Evolutionary conservation across 2,113 vertebrate species (phyloP).

Genomic region (Sterna hirundo): DNA sequence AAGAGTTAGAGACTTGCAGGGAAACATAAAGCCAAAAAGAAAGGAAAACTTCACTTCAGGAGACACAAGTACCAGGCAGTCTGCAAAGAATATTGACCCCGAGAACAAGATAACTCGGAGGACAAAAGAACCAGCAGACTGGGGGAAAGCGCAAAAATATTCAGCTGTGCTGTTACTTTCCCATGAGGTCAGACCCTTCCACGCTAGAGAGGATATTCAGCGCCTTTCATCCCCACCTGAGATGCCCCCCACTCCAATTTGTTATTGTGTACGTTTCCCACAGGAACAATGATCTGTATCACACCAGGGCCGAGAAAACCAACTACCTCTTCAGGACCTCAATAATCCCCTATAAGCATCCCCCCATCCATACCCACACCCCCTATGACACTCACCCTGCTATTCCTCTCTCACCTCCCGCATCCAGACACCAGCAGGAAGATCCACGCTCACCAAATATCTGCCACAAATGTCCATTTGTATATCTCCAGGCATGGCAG

Average conservation of each 20-base stretch:
- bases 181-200: background rate
- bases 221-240: background rate
- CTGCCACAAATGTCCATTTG: background rate
- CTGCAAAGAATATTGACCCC: background rate
- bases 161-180: background rate
- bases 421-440: background rate
- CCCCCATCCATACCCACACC: background rate
- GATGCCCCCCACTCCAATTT: background rate
- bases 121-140: background rate
- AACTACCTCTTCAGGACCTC: background rate
- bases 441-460: background rate
- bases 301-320: background rate
- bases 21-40: conserved; percentile 2
- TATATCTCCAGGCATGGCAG: background rate
- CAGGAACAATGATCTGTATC: background rate
- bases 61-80: background rate
- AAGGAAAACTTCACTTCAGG: conserved; percentile 22
- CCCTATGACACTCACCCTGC: background rate
- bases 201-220: background rate
- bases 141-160: background rate
- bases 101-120: background rate
- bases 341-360: fast-evolving
- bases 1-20: background rate
- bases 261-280: background rate
- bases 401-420: background rate